phyloP scores from a whole-genome alignment of 2,888 invertebrate species.

The Ecdyonurus torrentis region DNA sequence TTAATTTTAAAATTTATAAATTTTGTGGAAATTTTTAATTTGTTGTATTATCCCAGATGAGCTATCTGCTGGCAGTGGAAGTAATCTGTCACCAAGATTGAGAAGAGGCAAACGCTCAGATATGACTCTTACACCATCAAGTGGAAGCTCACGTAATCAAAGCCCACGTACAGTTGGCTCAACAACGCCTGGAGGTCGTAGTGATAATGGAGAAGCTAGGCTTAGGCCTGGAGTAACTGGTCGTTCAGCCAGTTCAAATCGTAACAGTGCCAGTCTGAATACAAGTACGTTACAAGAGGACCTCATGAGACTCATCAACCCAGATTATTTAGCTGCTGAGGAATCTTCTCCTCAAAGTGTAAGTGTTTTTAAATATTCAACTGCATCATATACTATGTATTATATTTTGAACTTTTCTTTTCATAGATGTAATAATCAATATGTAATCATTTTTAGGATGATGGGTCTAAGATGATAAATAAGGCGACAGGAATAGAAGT shows the following conservation, averaged over 20 bases:
- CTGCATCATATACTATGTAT: no score
- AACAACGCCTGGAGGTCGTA: slow-evolving; percentile 5
- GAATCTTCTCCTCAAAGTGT: slow-evolving; percentile 14
- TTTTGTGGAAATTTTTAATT: slow-evolving; percentile 15
- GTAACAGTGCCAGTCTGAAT: slow-evolving; percentile 40
- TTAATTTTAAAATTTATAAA: no score
- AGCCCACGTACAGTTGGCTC: slow-evolving; percentile 35
- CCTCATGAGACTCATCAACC: slow-evolving; percentile 69
- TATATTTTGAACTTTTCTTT: no score
- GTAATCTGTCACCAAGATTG: slow-evolving; percentile 34
- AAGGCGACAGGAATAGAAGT: slow-evolving; percentile 1
- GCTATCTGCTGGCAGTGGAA: slow-evolving; percentile 34
- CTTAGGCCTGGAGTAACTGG: slow-evolving; percentile 32
- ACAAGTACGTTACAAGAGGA: slow-evolving; percentile 61
- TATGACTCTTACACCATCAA: slow-evolving; percentile 27
- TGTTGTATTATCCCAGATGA: slow-evolving; percentile 29
- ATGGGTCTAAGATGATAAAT: background rate
- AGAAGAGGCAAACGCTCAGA: slow-evolving; percentile 27
- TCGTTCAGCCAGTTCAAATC: slow-evolving; percentile 27
- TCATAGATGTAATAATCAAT: no score
- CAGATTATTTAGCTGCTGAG: slow-evolving; percentile 39
- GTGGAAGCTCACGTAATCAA: slow-evolving; percentile 37
- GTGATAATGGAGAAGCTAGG: slow-evolving; percentile 35
- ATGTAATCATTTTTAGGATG: no score
- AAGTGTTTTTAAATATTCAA: no score